Evolutionary conservation across 53 echinoderm and acorn worm genomes (phyloP).

Genomic region (Patiria pectinifera): DNA sequence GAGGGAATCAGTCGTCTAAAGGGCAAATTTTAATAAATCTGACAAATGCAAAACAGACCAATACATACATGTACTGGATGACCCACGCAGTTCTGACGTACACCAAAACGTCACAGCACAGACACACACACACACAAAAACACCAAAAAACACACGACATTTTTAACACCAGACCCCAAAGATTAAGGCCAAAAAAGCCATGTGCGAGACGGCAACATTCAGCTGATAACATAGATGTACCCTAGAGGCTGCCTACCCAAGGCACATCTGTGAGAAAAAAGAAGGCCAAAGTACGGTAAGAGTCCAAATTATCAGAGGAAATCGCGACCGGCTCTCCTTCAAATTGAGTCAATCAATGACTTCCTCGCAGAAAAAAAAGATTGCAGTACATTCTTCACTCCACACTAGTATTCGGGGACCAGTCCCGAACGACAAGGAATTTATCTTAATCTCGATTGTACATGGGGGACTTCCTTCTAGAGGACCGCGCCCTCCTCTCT

Average conservation of each 20-base stretch:
- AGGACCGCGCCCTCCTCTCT: neutral
- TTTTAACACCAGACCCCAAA: neutral
- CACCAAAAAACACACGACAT: neutral
- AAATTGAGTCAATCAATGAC: conserved; percentile 58
- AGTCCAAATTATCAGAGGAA: conserved; percentile 31
- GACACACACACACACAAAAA: too few relatives aligned
- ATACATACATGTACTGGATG: neutral
- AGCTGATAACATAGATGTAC: neutral
- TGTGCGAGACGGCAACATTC: neutral
- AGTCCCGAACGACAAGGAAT: neutral
- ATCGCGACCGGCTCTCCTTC: conserved; percentile 24
- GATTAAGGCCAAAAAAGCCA: neutral
- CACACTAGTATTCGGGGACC: neutral
- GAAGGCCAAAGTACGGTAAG: conserved; percentile 2
- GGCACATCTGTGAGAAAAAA: neutral
- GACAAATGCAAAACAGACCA: neutral
- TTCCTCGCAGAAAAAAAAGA: conserved; percentile 4
- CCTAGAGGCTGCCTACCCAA: neutral
- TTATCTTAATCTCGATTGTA: neutral
- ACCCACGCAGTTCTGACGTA: neutral
- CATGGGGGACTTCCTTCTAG: neutral
- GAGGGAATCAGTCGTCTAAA: neutral
- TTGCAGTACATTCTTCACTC: conserved; percentile 33
- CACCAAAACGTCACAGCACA: too few relatives aligned
- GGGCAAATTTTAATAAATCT: neutral